Base-by-base conservation (phyloP, 2,888 invertebrate species). In the Metopia argyrocephala region DNA sequence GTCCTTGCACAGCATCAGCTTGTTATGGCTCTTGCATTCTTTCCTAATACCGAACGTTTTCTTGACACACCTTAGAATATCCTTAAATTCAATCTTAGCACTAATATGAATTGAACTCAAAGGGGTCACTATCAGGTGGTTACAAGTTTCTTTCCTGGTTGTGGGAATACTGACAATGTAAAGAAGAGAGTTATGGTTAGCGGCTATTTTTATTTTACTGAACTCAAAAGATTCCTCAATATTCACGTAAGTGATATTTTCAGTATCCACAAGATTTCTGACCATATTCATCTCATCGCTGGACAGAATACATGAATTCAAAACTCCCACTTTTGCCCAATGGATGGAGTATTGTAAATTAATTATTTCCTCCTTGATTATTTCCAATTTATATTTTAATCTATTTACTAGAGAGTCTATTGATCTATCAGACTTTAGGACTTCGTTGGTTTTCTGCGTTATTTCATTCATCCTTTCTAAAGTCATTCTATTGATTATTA, bases 191-290 rank as follows among this genome's bases (percentile, higher is more conserved):
- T 27, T 54, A 54, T 54, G 27, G 25, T 54, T 54, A 25, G 54
- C 25, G 27, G 54, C 25, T 54, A 45, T 65, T n/a, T n/a, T n/a
- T n/a, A n/a, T n/a, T n/a, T n/a, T n/a, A n/a, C n/a, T n/a, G 20
- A 79, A 71, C 18, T 62, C 21, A 48, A 79, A 66, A 7, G 71
- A 70, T 76, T 82, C 82, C 66, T 75, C 70, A 57, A 76, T 46
- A 56, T 56, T 71, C 15, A 27, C 5, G 27, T 54, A 78, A 2
- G 78, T 65, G 31, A 61, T 56, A 21, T 82, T 38, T 65, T 75
- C 61, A 45, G 50, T 56, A 61, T 68, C 50, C 12, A 54, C n/a
- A 27, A 48, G 4, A 18, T 48, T 18, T 48, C 48, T 48, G 18
- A 48, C 48, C 48, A 48, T 3, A 48, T 48, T 48, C 48, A 48